Percentiles rank a stretch among this genome's conserved stretches.
phyloP scores from a whole-genome alignment of 2,888 invertebrate genomes.

The Exocentrus adspersus region DNA sequence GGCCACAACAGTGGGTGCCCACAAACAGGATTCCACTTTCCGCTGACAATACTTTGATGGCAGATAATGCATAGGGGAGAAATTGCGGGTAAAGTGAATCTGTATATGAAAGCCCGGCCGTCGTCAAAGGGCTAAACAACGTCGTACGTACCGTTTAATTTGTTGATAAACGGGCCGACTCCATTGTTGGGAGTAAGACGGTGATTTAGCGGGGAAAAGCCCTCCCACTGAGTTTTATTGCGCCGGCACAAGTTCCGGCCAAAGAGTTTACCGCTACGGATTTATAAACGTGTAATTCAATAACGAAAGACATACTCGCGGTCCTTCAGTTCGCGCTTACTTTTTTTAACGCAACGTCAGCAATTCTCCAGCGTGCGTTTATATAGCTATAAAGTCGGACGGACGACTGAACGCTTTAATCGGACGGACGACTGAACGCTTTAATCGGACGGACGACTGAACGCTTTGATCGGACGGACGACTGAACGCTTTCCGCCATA shows the following conservation, averaged over 20 bases:
- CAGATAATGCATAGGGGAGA: conserved; percentile 26
- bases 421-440: too few relatives aligned
- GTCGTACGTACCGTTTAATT: conserved; percentile 35
- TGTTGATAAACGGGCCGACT: conserved; percentile 36
- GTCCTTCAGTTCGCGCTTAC: too few relatives aligned
- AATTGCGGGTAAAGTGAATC: conserved; percentile 37
- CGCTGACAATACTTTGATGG: conserved; percentile 26
- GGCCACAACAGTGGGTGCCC: background rate
- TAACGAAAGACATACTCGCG: too few relatives aligned
- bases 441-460: too few relatives aligned
- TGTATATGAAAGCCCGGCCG: conserved; percentile 21
- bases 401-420: too few relatives aligned
- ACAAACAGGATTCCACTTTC: conserved; percentile 8
- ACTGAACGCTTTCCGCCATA: too few relatives aligned
- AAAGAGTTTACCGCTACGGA: too few relatives aligned
- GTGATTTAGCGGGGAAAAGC: conserved; percentile 30
- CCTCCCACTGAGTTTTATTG: conserved; percentile 29
- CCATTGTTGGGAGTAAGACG: conserved; percentile 36
- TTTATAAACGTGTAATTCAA: too few relatives aligned
- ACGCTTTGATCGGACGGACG: too few relatives aligned
- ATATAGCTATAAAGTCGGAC: too few relatives aligned
- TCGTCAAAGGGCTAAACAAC: conserved; percentile 21
- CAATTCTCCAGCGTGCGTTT: too few relatives aligned
- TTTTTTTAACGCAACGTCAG: too few relatives aligned
- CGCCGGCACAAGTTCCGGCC: conserved; percentile 15